A percentile compares a stretch with the other conserved stretches of the same genome.
Evolutionary conservation across 2,113 vertebrate genomes (phyloP).

Genomic region (Gracilinanus agilis): DNA sequence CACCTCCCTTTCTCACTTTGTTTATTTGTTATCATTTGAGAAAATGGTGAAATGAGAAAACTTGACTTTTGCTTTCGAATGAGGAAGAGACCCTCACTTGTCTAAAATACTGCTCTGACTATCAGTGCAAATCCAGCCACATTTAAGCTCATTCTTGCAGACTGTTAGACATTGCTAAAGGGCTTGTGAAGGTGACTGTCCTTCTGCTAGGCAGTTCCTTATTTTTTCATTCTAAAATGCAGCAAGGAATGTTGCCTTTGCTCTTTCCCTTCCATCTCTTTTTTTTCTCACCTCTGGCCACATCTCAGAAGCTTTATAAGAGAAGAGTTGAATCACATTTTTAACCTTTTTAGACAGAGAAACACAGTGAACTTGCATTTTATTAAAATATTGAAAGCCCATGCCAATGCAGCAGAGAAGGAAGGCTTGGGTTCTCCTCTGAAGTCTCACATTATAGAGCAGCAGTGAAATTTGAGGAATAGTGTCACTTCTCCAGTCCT

Average conservation of each 20-base stretch:
- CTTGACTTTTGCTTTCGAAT: neutral
- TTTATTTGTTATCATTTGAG: neutral
- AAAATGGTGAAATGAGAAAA: neutral
- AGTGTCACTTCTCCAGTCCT: neutral
- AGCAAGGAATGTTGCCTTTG: neutral
- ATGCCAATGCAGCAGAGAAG: neutral
- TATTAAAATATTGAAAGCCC: neutral
- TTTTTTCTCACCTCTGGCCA: neutral
- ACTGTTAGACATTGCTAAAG: neutral
- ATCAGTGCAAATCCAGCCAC: neutral
- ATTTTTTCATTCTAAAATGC: neutral
- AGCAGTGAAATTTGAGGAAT: neutral
- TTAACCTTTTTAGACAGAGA: neutral
- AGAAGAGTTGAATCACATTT: neutral
- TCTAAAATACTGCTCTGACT: neutral
- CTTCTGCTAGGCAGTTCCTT: neutral
- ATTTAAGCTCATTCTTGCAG: neutral
- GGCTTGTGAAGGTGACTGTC: neutral
- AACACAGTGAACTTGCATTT: neutral
- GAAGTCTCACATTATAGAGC: neutral
- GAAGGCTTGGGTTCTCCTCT: neutral
- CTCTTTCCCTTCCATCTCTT: neutral
- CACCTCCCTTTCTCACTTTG: neutral
- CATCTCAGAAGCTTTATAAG: neutral
- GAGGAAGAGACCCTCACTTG: neutral